These are phyloP conservation scores for Pollenia griseotomentosa DNA, from an alignment of 2,888 invertebrate species.

Conservation along the genomic window DNA sequence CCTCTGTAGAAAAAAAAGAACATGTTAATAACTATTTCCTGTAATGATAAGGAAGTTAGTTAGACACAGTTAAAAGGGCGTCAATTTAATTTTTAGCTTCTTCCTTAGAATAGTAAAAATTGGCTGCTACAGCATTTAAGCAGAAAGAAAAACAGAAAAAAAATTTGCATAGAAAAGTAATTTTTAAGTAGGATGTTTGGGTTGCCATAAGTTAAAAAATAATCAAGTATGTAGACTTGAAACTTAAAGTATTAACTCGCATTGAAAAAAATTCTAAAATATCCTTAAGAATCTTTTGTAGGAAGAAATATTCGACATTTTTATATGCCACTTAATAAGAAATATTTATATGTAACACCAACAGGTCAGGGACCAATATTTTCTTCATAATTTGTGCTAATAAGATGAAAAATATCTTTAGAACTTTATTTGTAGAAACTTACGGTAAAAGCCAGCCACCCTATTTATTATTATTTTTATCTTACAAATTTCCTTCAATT, in stretches of 20 bases:
- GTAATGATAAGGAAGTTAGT: conserved; percentile 40
- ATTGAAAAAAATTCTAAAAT: too few species aligned
- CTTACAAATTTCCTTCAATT: too few species aligned
- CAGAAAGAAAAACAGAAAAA: not conserved
- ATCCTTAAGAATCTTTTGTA: too few species aligned
- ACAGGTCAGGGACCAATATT: too few species aligned
- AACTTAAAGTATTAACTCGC: not conserved
- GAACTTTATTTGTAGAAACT: too few species aligned
- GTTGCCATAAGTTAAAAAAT: conserved; percentile 7
- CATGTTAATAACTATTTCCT: conserved; percentile 35
- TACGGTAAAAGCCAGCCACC: too few species aligned
- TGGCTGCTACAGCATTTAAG: not conserved
- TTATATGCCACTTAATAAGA: too few species aligned
- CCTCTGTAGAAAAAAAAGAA: not conserved
- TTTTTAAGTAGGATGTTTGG: not conserved
- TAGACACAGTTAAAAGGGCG: not conserved
- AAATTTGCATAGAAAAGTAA: conserved; percentile 49
- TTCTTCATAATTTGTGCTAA: too few species aligned
- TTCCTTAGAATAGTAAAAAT: conserved; percentile 12
- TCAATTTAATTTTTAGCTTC: not conserved
- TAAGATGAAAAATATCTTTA: too few species aligned
- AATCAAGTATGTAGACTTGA: not conserved
- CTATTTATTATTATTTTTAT: too few species aligned
- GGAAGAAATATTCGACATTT: too few species aligned
- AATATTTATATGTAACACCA: too few species aligned